These are phyloP conservation scores for Diploscapter pachys DNA, from an alignment of 1,140 invertebrate species.

Conservation along the genomic window DNA sequence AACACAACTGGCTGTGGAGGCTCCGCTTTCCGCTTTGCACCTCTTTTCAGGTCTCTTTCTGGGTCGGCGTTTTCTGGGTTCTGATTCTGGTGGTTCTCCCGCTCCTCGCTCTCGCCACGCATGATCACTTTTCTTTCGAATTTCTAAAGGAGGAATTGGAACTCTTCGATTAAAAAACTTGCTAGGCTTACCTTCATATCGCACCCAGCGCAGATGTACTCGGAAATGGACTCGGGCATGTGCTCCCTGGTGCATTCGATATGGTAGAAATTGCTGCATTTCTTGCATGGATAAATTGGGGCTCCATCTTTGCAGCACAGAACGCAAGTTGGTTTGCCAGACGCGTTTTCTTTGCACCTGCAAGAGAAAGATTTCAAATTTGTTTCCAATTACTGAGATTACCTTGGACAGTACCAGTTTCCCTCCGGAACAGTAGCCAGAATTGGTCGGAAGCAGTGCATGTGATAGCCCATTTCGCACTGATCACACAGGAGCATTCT, in stretches of 20 bases:
- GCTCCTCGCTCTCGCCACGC: constrained; percentile 23
- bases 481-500: constrained; percentile 25
- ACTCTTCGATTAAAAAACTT: not conserved
- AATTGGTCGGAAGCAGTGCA: constrained; percentile 24
- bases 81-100: constrained; percentile 1
- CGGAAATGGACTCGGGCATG: not conserved
- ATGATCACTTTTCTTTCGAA: constrained; percentile 11
- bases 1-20: not conserved
- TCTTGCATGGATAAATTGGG: constrained; percentile 15
- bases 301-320: constrained; percentile 17
- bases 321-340: constrained; percentile 19
- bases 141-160: not conserved
- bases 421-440: not conserved
- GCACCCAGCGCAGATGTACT: constrained; percentile 15
- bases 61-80: not conserved
- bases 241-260: constrained; percentile 21
- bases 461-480: constrained; percentile 26
- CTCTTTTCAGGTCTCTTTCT: not conserved
- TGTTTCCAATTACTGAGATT: constrained; percentile 12
- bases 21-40: constrained; percentile 24
- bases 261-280: constrained; percentile 19
- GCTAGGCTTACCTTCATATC: not conserved
- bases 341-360: constrained; percentile 10
- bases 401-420: not conserved
- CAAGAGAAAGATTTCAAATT: constrained; percentile 15